A percentile compares a stretch with the other conserved stretches of the same genome.
Evolutionary conservation across 2,113 vertebrate genomes (phyloP).

Genomic region (Aepyceros melampus): DNA sequence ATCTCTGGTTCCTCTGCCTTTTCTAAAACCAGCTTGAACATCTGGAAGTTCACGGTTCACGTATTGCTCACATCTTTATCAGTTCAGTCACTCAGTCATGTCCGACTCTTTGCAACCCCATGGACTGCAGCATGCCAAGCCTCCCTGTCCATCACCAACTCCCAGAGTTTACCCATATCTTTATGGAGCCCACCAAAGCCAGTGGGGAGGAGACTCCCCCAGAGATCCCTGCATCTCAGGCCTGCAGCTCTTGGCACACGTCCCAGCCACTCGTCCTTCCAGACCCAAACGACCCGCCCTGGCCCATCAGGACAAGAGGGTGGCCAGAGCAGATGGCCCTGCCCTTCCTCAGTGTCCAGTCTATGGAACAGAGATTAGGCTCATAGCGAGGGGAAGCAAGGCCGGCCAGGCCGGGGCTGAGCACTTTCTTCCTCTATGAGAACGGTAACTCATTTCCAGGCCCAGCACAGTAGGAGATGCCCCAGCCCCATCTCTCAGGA

Average conservation of each 20-base stretch:
- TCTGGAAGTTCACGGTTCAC: too few relatives aligned
- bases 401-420: accelerated
- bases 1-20: too few relatives aligned
- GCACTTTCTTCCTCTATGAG: accelerated
- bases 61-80: accelerated
- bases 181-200: background rate
- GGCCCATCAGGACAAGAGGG: background rate
- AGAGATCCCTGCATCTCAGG: accelerated
- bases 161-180: background rate
- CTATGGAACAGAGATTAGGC: background rate
- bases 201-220: background rate
- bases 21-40: too few relatives aligned
- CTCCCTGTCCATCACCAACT: background rate
- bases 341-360: background rate
- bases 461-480: accelerated
- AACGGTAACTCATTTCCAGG: background rate
- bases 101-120: background rate
- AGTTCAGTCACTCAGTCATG: background rate
- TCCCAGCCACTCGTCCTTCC: background rate
- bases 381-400: background rate
- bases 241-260: background rate
- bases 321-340: background rate
- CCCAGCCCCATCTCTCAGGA: background rate
- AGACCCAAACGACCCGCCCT: background rate
- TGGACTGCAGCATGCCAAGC: background rate